phyloP scores from a whole-genome alignment of 30 jellyfish, hydroid and myxozoan genomes.

The Hydra vulgaris region DNA sequence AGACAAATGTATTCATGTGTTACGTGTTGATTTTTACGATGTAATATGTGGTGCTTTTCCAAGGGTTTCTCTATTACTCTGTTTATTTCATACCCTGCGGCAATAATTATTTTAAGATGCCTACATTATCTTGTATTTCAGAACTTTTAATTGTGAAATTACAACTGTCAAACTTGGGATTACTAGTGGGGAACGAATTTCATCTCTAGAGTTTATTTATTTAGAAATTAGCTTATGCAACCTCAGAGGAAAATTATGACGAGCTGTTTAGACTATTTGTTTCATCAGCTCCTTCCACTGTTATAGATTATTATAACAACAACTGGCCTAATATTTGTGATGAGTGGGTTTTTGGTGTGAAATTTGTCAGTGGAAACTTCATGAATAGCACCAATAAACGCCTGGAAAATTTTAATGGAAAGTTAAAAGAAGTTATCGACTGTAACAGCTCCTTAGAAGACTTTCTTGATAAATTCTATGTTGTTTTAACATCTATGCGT shows the following conservation, averaged over 20 bases:
- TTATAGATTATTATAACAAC: constrained; percentile 10
- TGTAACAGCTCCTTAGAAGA: constrained; percentile 11
- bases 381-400: constrained; percentile 33
- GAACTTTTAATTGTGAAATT: background rate
- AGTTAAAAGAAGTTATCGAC: constrained; percentile 28
- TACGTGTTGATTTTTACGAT: too few relatives aligned
- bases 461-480: constrained; percentile 18
- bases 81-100: too few relatives aligned
- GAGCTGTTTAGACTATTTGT: background rate
- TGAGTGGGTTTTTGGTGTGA: constrained; percentile 43
- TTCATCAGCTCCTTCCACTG: constrained; percentile 10
- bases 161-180: background rate
- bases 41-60: too few relatives aligned
- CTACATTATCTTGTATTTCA: too few relatives aligned
- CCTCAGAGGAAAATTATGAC: background rate
- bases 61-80: too few relatives aligned
- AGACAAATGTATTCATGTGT: too few relatives aligned
- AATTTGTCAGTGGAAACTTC: constrained; percentile 9
- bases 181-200: background rate
- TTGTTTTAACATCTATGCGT: background rate
- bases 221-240: background rate
- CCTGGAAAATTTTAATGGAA: constrained; percentile 35
- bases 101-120: too few relatives aligned
- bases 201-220: background rate
- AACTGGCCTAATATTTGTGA: constrained; percentile 36